Base-by-base conservation (phyloP, 2,113 vertebrate genomes). In the Myrmecobius fasciatus region DNA sequence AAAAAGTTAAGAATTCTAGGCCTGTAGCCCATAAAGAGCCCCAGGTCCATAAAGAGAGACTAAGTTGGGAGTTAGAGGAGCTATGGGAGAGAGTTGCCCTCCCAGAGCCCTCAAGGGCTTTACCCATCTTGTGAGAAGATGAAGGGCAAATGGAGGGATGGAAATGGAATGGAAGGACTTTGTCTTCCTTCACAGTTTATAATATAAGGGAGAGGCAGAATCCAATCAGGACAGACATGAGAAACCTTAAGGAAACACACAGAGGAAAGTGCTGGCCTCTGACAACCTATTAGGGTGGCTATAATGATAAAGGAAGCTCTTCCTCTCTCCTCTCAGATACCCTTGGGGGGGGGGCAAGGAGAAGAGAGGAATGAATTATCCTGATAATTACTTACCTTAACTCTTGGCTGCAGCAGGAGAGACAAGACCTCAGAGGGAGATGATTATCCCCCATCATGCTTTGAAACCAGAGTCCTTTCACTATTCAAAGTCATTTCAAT, bases 401-500 rank as follows among this genome's bases (percentile, higher is more conserved):
- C 67, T 83, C n/a, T 83, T 43, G 20, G n/a, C 67, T 83, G 67
- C 67, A 83, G 67, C 36, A 83, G 67, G 67, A 83, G 67, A 83
- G 67, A 43, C 67, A 83, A 83, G 67, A 83, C 67, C 67, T 83
- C 67, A 43, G 67, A 83, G 67, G 67, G 67, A 83, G 67, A 83
- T 83, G 67, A 83, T 83, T 83, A 83, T 83, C 67, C 67, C 67
- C n/a, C 67, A 83, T 83, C 67, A 83, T 43, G 67, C 67, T 83
- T 83, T 83, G n/a, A 83, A 83, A 83, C 67, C 67, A 83, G 20
- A 83, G n/a, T 36, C n/a, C 67, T 83, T 83, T 83, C 67, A 83
- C 67, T 83, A 83, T 83, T 83, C 67, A 83, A 83, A 83, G 67
- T 83, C 67, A 43, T 83, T 83, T 83, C 67, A 83, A 83, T 83